Evolutionary conservation across 2,888 invertebrate genomes (phyloP), one percentile per base, ranked within the genome.

Genomic region (Eupithecia subfuscata): DNA sequence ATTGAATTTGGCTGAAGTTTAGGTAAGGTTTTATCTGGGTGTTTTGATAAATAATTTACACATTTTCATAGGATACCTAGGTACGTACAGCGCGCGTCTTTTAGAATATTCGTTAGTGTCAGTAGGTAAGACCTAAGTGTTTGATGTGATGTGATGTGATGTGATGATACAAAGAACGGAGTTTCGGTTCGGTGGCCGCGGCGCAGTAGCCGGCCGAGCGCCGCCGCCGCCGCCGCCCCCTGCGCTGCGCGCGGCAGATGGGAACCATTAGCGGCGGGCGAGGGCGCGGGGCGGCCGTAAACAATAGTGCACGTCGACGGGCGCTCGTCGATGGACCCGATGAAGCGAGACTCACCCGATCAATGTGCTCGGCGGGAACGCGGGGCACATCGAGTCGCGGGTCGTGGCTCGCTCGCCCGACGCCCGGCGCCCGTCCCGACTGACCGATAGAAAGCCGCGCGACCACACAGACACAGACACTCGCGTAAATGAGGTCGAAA

Each of bases 401-500:
- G 83, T 84, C 84, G 30, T 2, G 30, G 84, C 84, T 81, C 84
- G 86, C n/a, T n/a, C n/a, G n/a, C n/a, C n/a, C n/a, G n/a, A n/a
- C n/a, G n/a, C n/a, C n/a, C n/a, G n/a, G n/a, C n/a, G n/a, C 84
- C 82, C 81, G 9, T 43, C 52, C 8, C n/a, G 11, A 83, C 82
- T 84, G 86, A 83, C 85, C 85, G 87, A 82, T 89, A 88, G 89
- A 89, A 89, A 90, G 88, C 89, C 60, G 81, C 84, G 80, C 85
- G 86, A 84, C 84, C 84, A 83, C 87, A 86, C 84, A 80, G 82
- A 83, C 87, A 86, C 84, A 80, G 82, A 86, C 84, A 80, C 82
- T 85, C 88, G 84, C 86, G 85, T 85, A 87, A 92, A 91, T 87
- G 90, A 90, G 92, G 93, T 90, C 93, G 90, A 88, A 89, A 87